A percentile compares a stretch with the other conserved stretches of the same genome.
Evolutionary conservation across 2,113 vertebrate species (phyloP).

Genomic region (Corythoichthys haematopterus): DNA sequence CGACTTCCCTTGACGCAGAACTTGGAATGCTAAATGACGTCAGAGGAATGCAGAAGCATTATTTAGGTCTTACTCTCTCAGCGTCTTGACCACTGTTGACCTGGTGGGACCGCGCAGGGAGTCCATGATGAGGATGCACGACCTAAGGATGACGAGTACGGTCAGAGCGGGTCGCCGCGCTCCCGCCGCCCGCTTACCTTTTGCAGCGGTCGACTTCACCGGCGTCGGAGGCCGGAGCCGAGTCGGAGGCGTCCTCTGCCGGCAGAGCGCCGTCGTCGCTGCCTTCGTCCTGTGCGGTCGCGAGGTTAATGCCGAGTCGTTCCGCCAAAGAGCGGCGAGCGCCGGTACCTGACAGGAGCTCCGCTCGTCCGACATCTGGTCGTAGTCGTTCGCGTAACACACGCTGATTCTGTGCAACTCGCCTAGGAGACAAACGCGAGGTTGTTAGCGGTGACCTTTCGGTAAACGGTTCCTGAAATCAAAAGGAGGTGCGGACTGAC

Average conservation of each 20-base stretch:
- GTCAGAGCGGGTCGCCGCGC: neutral
- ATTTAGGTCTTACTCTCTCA: slow-evolving; percentile 83
- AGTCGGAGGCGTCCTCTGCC: slow-evolving; percentile 72
- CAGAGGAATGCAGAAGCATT: too few species aligned
- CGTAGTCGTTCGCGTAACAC: slow-evolving; percentile 79
- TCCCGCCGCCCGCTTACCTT: slow-evolving; percentile 78
- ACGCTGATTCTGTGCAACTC: slow-evolving; percentile 87
- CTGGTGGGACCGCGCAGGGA: slow-evolving; percentile 89
- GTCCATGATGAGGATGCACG: slow-evolving; percentile 98
- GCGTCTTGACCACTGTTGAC: slow-evolving; percentile 90
- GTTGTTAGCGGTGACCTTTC: too few species aligned
- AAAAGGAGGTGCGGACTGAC: slow-evolving; percentile 45
- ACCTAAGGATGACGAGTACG: slow-evolving; percentile 66
- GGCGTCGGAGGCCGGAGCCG: slow-evolving; percentile 15
- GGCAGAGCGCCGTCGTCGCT: slow-evolving; percentile 87
- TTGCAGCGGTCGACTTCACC: slow-evolving; percentile 81
- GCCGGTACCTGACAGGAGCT: slow-evolving; percentile 82
- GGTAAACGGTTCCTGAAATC: too few species aligned
- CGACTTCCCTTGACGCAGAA: too few species aligned
- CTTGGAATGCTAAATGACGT: too few species aligned
- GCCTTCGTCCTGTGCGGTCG: slow-evolving; percentile 82
- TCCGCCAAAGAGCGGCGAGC: too few species aligned
- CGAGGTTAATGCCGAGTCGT: neutral
- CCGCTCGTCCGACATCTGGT: slow-evolving; percentile 86
- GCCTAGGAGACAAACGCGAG: slow-evolving; percentile 62